phyloP scores from a whole-genome alignment of 1,140 invertebrate species.

The Rhynchophorus ferrugineus region DNA sequence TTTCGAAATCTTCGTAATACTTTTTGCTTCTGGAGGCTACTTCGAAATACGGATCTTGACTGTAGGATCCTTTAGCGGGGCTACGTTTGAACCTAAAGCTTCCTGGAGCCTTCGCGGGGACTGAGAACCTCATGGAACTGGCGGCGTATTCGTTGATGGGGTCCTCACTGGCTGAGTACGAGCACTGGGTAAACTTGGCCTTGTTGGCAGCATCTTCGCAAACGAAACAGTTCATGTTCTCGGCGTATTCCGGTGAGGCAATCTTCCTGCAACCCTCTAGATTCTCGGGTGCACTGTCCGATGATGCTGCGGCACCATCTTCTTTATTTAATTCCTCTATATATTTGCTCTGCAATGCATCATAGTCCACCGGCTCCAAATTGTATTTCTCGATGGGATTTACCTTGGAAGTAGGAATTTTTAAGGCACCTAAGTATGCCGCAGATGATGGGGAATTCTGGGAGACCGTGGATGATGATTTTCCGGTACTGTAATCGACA shows the following conservation, averaged over 20 bases:
- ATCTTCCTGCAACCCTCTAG: conserved; percentile 32
- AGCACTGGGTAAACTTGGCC: conserved; percentile 45
- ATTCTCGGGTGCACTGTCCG: conserved; percentile 25
- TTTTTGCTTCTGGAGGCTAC: conserved; percentile 29
- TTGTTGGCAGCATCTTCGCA: conserved; percentile 45
- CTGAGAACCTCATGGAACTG: conserved; percentile 32
- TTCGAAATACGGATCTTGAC: conserved; percentile 34
- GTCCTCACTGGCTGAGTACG: conserved; percentile 37
- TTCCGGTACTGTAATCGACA: conserved; percentile 28
- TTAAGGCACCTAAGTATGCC: conserved; percentile 14
- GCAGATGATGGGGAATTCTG: conserved; percentile 23
- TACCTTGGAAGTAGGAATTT: conserved; percentile 12
- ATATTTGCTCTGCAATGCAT: conserved; percentile 21
- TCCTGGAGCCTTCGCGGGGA: conserved; percentile 18
- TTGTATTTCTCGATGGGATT: conserved; percentile 36
- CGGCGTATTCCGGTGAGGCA: conserved; percentile 24
- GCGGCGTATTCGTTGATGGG: conserved; percentile 37
- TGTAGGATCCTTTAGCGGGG: conserved; percentile 17
- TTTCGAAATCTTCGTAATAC: conserved; percentile 24
- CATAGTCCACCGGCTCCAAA: conserved; percentile 29
- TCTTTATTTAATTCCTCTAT: conserved; percentile 21
- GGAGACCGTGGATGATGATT: conserved; percentile 27
- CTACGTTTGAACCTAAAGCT: conserved; percentile 31
- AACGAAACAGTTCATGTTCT: conserved; percentile 44
- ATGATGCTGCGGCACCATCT: conserved; percentile 17